Evolutionary conservation across 2,888 invertebrate species (phyloP).

Genomic region (Baronia brevicornis): DNA sequence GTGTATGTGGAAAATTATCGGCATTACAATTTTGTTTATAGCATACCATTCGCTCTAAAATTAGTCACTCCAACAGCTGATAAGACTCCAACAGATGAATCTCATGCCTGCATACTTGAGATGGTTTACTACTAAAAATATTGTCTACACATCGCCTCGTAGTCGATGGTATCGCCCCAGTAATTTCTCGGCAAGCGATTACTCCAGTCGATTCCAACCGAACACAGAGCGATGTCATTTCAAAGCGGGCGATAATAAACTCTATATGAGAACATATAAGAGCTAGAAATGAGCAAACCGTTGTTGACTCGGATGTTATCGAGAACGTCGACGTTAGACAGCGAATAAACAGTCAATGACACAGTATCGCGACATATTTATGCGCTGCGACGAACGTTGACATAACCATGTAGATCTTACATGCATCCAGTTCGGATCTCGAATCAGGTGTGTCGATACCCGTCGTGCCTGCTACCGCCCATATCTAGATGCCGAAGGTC

Average conservation of each 20-base stretch:
- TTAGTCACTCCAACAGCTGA: constrained; percentile 42
- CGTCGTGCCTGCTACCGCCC: constrained; percentile 52
- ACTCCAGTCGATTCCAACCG: constrained; percentile 22
- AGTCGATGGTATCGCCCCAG: constrained; percentile 33
- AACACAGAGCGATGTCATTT: constrained; percentile 15
- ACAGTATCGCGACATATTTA: constrained; percentile 24
- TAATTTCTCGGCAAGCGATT: constrained; percentile 36
- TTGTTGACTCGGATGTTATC: constrained; percentile 20
- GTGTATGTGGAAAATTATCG: constrained; percentile 14
- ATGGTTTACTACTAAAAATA: constrained; percentile 46
- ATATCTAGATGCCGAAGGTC: constrained; percentile 69
- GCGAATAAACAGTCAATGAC: constrained; percentile 19
- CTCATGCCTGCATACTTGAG: constrained; percentile 32
- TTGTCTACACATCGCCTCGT: constrained; percentile 27
- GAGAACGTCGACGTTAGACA: constrained; percentile 19
- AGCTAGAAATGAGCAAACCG: constrained; percentile 20
- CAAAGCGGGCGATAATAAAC: constrained; percentile 20
- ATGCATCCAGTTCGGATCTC: constrained; percentile 36
- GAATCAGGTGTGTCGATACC: constrained; percentile 52
- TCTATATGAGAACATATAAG: constrained; percentile 16
- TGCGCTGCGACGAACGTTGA: constrained; percentile 20
- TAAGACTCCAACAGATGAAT: constrained; percentile 48
- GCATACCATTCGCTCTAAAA: constrained; percentile 40
- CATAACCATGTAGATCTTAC: constrained; percentile 22
- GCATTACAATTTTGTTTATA: constrained; percentile 24